These are phyloP conservation scores for Hydrophis major DNA, from an alignment of 2,797 vertebrate genomes.

Conservation along the genomic window DNA sequence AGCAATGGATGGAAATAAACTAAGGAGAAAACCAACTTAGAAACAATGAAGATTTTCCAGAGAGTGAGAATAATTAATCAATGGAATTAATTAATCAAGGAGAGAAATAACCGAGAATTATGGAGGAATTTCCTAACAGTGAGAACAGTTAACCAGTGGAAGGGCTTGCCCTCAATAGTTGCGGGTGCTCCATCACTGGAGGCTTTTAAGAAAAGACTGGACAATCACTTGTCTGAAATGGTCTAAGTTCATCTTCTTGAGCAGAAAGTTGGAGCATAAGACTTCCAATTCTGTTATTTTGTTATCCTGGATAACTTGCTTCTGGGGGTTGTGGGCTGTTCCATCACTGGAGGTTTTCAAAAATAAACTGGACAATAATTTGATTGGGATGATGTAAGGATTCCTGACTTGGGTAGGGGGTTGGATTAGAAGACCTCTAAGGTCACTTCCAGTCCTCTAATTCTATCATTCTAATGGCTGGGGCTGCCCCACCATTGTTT, in stretches of 20 bases:
- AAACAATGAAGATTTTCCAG: not conserved
- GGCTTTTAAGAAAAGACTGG: too few relatives aligned
- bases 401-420: not conserved
- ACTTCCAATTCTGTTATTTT: not conserved
- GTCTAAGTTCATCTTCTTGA: not conserved
- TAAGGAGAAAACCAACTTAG: not conserved
- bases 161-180: not conserved
- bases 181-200: too few relatives aligned
- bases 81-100: too few relatives aligned
- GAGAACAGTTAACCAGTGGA: not conserved
- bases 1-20: too few relatives aligned
- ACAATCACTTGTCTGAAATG: too few relatives aligned
- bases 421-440: not conserved
- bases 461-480: not conserved
- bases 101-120: too few relatives aligned
- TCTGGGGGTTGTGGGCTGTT: not conserved
- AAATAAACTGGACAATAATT: not conserved
- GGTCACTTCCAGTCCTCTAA: not conserved
- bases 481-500: not conserved
- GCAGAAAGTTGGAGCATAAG: too few relatives aligned
- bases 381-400: not conserved
- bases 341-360: not conserved
- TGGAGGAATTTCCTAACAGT: too few relatives aligned
- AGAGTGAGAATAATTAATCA: not conserved
- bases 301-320: not conserved